phyloP scores from a whole-genome alignment of 2,888 invertebrate genomes.

The Rhorus exstirpatorius region DNA sequence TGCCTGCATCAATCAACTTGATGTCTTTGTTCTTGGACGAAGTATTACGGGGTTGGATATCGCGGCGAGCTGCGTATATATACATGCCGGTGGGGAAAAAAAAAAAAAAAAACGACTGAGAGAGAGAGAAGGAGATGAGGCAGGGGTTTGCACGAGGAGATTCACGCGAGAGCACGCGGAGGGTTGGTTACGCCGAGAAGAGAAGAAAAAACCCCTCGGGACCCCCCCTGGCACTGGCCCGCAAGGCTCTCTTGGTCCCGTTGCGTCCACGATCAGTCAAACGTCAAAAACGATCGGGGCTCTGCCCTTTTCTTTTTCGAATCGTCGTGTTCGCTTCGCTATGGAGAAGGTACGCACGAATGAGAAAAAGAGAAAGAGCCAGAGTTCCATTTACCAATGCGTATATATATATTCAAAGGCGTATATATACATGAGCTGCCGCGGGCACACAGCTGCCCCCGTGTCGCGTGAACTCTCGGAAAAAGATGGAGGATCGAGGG shows the following conservation, averaged over 20 bases:
- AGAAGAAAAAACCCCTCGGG: conserved; percentile 67
- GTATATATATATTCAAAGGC: background rate
- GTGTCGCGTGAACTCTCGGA: conserved; percentile 54
- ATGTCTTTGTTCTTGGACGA: conserved; percentile 85
- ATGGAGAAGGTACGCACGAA: conserved; percentile 78
- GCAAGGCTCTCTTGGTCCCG: conserved; percentile 70
- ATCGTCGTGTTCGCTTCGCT: conserved; percentile 76
- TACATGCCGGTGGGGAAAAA: conserved; percentile 40
- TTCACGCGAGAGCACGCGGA: conserved; percentile 46
- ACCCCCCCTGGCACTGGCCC: conserved; percentile 66
- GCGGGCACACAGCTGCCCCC: conserved; percentile 67
- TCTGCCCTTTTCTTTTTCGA: conserved; percentile 77
- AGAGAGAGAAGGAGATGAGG: conserved; percentile 1
- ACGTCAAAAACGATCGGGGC: conserved; percentile 82
- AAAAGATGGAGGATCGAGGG: conserved; percentile 60
- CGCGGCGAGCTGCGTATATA: conserved; percentile 46
- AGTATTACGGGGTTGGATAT: conserved; percentile 73
- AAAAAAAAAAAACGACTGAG: conserved; percentile 33
- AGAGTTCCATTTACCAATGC: background rate
- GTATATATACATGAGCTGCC: conserved; percentile 14
- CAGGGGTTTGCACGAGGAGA: conserved; percentile 49
- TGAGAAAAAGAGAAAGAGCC: conserved; percentile 72
- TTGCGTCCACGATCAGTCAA: conserved; percentile 82
- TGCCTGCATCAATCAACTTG: conserved; percentile 82
- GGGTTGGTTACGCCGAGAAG: conserved; percentile 55